Evolutionary conservation across 2,113 vertebrate genomes (phyloP), one percentile per base, ranked within the genome.

Genomic region (Engraulis encrasicolus): DNA sequence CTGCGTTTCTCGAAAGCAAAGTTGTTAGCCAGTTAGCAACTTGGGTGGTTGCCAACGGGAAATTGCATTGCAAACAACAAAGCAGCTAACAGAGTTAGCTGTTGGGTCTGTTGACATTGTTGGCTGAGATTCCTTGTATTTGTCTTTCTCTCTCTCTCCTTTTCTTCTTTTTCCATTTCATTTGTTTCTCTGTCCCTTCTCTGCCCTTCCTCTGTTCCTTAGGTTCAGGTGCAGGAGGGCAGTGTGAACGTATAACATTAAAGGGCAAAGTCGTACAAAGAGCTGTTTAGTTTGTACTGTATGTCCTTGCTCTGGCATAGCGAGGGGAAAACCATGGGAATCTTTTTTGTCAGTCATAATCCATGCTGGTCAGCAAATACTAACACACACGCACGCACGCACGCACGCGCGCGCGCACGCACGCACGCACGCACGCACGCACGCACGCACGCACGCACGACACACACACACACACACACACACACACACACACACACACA

Each of bases 381-480:
- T 14, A n/a, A 7, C 20, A 66, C 7, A 58, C 18, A 52, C 54
- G 23, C 54, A 58, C 20, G 7, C 54, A 58, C 54, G 9, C 54
- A 23, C 54, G 2, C 20, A 12, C 1, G 1, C 23, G 31, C 58
- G 31, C 58, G 31, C 58, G 31, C 58, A 66, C n/a, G 31, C 58
- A 66, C 58, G 31, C 58, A 66, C 20, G 2, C 58, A 66, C 23
- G n/a, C 6, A 58, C 52, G n/a, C 18, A 58, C 5, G n/a, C 18
- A 20, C 54, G 23, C 54, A 58, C 20, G 7, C 54, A 58, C 54
- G 9, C 54, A 23, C 54, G 2, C 20, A 12, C 1, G 1, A 31
- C 23, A 66, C 58, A 66, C 58, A 66, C 58, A 66, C 58, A 66
- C n/a, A 66, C 58, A 66, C 58, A 66, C 58, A 66, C 20, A 7